Conservation (phyloP, 92 coral and sea anemone genomes). For the Montipora capitata region DNA sequence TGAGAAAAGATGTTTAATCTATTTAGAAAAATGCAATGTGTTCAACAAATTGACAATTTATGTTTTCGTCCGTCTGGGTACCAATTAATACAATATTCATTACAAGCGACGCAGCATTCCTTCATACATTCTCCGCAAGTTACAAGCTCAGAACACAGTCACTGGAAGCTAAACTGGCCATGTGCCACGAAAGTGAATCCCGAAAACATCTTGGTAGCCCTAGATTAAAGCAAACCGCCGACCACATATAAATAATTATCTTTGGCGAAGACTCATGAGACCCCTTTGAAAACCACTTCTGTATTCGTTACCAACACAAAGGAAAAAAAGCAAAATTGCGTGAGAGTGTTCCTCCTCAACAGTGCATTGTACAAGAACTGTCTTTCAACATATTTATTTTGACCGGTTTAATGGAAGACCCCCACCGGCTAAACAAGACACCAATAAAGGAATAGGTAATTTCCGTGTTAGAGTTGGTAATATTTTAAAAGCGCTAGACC, state of each 20-base stretch:
- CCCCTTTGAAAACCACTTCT: not conserved
- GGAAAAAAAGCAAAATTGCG: not conserved
- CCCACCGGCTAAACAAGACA: not conserved
- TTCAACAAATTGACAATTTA: no score
- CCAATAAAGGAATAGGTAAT: not conserved
- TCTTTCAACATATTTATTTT: not conserved
- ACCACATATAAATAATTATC: slow-evolving; percentile 10
- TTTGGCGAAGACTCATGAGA: slow-evolving; percentile 22
- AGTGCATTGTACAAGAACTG: not conserved
- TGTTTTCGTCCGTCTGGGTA: not conserved
- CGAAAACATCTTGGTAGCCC: slow-evolving; percentile 15
- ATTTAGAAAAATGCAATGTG: no score
- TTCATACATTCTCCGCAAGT: not conserved
- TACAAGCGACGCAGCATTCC: not conserved
- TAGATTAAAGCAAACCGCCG: slow-evolving; percentile 19
- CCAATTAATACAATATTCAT: no score
- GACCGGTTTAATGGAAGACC: not conserved
- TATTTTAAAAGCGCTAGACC: not conserved
- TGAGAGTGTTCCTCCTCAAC: no score
- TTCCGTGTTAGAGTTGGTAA: slow-evolving; percentile 14
- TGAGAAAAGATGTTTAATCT: no score
- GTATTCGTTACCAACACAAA: not conserved
- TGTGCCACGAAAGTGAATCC: not conserved
- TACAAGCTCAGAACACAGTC: not conserved
- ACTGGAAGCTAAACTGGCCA: not conserved